A percentile compares a stretch with the other conserved stretches of the same genome.
Evolutionary conservation across 2,888 invertebrate genomes (phyloP).

Genomic region (Toxonevra muliebris): DNA sequence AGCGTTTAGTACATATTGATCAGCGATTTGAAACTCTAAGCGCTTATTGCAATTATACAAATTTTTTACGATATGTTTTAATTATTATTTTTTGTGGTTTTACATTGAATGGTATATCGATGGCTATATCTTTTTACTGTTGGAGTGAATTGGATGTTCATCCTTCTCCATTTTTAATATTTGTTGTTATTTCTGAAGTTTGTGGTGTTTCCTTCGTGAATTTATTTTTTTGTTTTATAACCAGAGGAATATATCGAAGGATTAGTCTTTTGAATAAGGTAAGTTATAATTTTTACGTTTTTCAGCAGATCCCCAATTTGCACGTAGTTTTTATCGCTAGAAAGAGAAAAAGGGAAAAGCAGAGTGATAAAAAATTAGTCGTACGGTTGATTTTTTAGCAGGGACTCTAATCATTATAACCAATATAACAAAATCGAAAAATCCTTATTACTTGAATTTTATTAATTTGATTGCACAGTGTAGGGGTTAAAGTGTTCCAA

Average conservation of each 20-base stretch:
- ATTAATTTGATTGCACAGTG: no score
- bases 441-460: no score
- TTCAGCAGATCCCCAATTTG: no score
- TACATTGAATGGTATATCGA: constrained; percentile 25
- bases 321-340: no score
- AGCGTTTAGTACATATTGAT: constrained; percentile 29
- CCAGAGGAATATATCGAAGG: constrained; percentile 35
- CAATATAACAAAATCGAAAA: no score
- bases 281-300: background rate
- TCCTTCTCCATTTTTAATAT: constrained; percentile 37
- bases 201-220: constrained; percentile 35
- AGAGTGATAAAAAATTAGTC: no score
- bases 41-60: constrained; percentile 32
- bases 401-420: no score
- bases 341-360: no score
- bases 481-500: no score
- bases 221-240: constrained; percentile 32
- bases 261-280: constrained; percentile 5
- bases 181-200: constrained; percentile 34
- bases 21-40: constrained; percentile 21
- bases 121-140: constrained; percentile 9
- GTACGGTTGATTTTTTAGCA: no score
- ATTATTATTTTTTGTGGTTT: constrained; percentile 18
- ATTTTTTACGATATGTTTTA: constrained; percentile 24
- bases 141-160: constrained; percentile 35